Evolutionary conservation across 1,140 invertebrate species (phyloP).

Genomic region (Pinna nobilis): DNA sequence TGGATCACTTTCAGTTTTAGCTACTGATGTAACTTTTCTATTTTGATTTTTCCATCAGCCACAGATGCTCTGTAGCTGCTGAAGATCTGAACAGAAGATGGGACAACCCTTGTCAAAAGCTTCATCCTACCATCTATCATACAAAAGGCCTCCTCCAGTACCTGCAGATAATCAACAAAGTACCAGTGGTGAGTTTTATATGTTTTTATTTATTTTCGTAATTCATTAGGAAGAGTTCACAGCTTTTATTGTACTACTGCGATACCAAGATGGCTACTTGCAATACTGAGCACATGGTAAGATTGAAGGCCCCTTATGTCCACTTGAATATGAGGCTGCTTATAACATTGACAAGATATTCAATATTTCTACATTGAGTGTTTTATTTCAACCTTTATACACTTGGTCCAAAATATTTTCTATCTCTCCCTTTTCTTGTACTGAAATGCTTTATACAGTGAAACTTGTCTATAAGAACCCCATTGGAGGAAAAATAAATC

Average conservation of each 20-base stretch:
- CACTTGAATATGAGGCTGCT: no score
- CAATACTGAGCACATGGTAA: no score
- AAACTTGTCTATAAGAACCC: no score
- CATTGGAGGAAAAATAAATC: no score
- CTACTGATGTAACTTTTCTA: background rate
- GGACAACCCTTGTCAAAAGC: conserved; percentile 82
- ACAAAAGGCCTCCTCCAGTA: conserved; percentile 82
- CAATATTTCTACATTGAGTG: no score
- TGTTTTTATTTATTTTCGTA: background rate
- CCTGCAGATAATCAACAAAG: conserved; percentile 66
- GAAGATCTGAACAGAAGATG: conserved; percentile 89
- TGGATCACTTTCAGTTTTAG: background rate
- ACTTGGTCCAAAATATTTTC: no score
- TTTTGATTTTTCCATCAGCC: conserved; percentile 79
- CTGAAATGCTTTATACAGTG: no score
- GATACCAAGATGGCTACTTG: background rate
- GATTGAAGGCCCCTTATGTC: no score
- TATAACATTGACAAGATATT: no score
- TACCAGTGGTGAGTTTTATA: conserved; percentile 56
- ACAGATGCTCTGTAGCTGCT: conserved; percentile 85
- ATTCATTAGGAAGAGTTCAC: background rate
- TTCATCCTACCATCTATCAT: conserved; percentile 95
- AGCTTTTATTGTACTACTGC: background rate
- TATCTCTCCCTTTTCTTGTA: no score
- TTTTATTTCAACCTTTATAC: no score